Base-by-base conservation (phyloP, 2,888 invertebrate genomes). In the Aspidiotus destructor region DNA sequence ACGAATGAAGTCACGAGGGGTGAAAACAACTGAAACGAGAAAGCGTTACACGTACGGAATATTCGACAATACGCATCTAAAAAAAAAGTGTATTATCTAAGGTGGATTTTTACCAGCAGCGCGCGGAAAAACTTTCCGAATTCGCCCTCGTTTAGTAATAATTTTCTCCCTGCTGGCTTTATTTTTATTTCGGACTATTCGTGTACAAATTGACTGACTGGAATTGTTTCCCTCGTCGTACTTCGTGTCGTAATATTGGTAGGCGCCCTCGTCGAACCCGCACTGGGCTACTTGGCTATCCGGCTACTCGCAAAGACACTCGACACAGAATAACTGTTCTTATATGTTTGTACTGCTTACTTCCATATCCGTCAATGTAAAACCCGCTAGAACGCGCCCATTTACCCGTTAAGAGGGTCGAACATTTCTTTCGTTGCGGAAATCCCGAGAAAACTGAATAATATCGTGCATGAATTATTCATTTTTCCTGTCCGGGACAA, bases 171-270 rank as follows among this genome's bases (percentile, higher is more conserved):
- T 60, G 16, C 67, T 67, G 60, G 60, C 57, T 42, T 67, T 67
- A 67, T 67, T 67, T 67, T 67, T 67, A 67, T 67, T 67, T 67
- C 67, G 67, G 67, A 58, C 67, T 60, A 67, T 67, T 67, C 67
- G 58, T 28, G 28, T 60, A 67, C 67, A 67, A 67, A 67, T 67
- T 67, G 67, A 67, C 67, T 67, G 58, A 67, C 58, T 67, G 28
- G 28, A 40, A 13, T 58, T 40, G 58, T 40, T 17, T 40, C 58
- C 11, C 16, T 58, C 40, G 16, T 40, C 11, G 48, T 48, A 6
- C 48, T 13, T n/a, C 48, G 11, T n/a, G 48, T 48, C 5, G 28
- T 28, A 8, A n/a, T n/a, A n/a, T 54, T 54, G 16, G 55, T n/a
- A 54, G 55, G 17, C 55, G 55, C 17, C 9, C 55, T 16, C n/a